Percentiles rank a stretch among this genome's conserved stretches.
These are phyloP conservation scores for Chlorodrepanis virens DNA, from an alignment of 2,113 vertebrate genomes.

Conservation along the genomic window DNA sequence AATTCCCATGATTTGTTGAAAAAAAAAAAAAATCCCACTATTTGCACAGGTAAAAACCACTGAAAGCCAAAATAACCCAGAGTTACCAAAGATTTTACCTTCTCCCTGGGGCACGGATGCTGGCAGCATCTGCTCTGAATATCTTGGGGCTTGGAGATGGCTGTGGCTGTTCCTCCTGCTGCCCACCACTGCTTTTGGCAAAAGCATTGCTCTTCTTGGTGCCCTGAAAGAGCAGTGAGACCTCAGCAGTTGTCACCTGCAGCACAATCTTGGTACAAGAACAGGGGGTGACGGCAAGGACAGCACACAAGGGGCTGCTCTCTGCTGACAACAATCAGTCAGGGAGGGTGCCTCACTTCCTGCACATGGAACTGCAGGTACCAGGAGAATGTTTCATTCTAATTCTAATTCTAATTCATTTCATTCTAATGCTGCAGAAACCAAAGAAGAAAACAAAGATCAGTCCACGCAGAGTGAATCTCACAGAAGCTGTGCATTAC, in stretches of 20 bases:
- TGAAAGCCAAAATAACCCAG: not conserved
- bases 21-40: not conserved
- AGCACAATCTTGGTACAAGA: fast-evolving
- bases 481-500: not conserved
- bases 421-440: not conserved
- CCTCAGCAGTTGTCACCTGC: not conserved
- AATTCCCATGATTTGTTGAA: not conserved
- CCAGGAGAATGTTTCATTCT: not conserved
- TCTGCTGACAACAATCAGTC: not conserved
- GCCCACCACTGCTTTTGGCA: not conserved
- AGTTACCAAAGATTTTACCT: not conserved
- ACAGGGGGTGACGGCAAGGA: not conserved
- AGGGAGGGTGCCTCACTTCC: fast-evolving
- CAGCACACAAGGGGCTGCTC: not conserved
- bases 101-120: fast-evolving
- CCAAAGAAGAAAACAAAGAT: too few relatives aligned
- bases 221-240: conserved; percentile 25
- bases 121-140: conserved; percentile 1
- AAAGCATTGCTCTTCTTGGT: not conserved
- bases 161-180: not conserved
- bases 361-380: not conserved
- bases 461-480: not conserved
- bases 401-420: not conserved
- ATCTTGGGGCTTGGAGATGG: not conserved
- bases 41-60: not conserved